Base-by-base conservation (phyloP, 1,140 invertebrate genomes). In the Drosophila takahashii region DNA sequence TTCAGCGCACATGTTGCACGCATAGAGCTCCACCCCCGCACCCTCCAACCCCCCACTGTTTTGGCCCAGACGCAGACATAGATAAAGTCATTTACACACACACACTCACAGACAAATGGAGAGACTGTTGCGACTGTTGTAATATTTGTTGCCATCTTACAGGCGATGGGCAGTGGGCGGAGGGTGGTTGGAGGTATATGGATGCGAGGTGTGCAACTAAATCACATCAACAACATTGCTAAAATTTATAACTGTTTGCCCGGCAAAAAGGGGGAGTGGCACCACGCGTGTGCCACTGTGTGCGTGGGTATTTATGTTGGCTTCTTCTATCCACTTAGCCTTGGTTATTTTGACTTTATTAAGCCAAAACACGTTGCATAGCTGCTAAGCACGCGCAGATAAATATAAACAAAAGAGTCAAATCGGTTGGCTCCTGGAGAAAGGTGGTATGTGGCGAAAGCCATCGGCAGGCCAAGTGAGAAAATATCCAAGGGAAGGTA, bases 1-100 rank as follows among this genome's bases (percentile, higher is more conserved):
- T 89, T 89, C 84, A 84, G 84, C 84, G 84, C 84, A 89, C 84
- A 89, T 89, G 84, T 89, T 89, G 84, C 84, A 89, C 84, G 84
- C 84, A 89, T 67, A 77, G 77, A 65, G 78, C 54, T 26, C 26
- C 50, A 11, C 29, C 44, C 15, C 11, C 50, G 6, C 4, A 13
- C 18, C 10, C 36, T 6, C 27, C 47, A 45, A 44, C 71, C 84
- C 44, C 72, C 56, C 54, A 59, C 69, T 73, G 79, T 44, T 57
- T 26, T 27, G 41, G 64, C 66, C 67, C 61, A 65, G 73, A 64
- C 54, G 54, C 51, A 74, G 59, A 77, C 56, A 70, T 53, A 77
- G 74, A 77, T 69, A 89, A 89, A 89, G 84, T 89, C 84, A 89
- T 84, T 89, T 75, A 87, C 76, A 87, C 77, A 73, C 32, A 65